Evolutionary conservation across 2,888 invertebrate species (phyloP).

Genomic region (Trissolcus brochymenae): DNA sequence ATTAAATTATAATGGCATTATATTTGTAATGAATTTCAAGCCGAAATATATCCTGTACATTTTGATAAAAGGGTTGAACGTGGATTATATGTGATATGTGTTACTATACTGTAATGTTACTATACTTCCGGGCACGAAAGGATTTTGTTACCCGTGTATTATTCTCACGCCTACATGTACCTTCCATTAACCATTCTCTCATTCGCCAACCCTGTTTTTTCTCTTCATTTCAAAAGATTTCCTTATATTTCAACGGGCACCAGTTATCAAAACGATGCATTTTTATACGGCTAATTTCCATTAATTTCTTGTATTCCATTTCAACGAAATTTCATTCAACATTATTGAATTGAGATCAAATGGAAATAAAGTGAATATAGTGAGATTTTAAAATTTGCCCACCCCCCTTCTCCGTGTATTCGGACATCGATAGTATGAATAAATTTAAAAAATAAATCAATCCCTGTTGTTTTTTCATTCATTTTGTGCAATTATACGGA

Average conservation of each 20-base stretch:
- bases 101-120: slow-evolving; percentile 51
- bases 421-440: too few species aligned
- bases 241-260: slow-evolving; percentile 37
- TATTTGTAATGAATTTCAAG: slow-evolving; percentile 40
- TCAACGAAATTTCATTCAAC: not conserved
- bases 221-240: slow-evolving; percentile 53
- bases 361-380: too few species aligned
- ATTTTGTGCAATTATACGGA: too few species aligned
- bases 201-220: slow-evolving; percentile 41
- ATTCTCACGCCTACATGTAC: slow-evolving; percentile 59
- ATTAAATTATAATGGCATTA: slow-evolving; percentile 7
- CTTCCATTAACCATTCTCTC: slow-evolving; percentile 61
- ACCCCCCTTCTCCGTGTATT: too few species aligned
- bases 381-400: too few species aligned
- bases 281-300: slow-evolving; percentile 10
- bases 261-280: slow-evolving; percentile 17
- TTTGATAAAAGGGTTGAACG: slow-evolving; percentile 51
- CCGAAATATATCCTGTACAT: slow-evolving; percentile 45
- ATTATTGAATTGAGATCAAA: too few species aligned
- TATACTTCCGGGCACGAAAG: slow-evolving; percentile 47
- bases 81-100: slow-evolving; percentile 51
- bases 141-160: slow-evolving; percentile 55
- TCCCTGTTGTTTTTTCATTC: too few species aligned
- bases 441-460: too few species aligned
- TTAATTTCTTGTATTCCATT: not conserved